Percentiles rank a stretch among this genome's conserved stretches.
Conservation (phyloP, 2,888 invertebrate genomes). For the Nomada flava region DNA sequence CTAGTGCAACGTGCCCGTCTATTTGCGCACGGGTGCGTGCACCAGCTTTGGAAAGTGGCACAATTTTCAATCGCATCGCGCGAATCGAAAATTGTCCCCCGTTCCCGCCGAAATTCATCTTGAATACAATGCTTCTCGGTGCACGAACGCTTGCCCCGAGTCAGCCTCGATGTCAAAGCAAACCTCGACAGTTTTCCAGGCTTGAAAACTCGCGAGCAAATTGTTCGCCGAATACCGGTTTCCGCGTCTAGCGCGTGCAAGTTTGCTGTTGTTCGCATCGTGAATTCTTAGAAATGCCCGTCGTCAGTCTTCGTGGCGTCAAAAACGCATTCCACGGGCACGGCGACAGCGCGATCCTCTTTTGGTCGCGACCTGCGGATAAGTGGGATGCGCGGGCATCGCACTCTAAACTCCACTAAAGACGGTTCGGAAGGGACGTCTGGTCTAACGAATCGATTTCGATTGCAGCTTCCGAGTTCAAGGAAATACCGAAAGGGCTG, state of each 20-base stretch:
- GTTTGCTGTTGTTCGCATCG: constrained; percentile 2
- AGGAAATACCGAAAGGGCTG: no score
- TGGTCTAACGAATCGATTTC: not conserved
- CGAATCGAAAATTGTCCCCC: not conserved
- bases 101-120: no score
- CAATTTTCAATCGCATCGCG: constrained; percentile 25
- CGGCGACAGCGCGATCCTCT: constrained; percentile 54
- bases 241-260: constrained; percentile 15
- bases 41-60: constrained; percentile 50
- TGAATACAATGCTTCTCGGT: no score
- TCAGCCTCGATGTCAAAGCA: no score
- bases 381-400: constrained; percentile 77
- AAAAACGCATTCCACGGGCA: constrained; percentile 61
- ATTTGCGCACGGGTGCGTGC: constrained; percentile 24
- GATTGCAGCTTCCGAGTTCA: not conserved
- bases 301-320: constrained; percentile 24
- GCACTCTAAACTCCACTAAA: constrained; percentile 63
- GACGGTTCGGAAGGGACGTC: not conserved
- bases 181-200: no score
- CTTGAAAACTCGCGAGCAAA: no score
- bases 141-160: no score
- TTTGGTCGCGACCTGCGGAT: constrained; percentile 61
- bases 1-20: constrained; percentile 28
- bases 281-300: constrained; percentile 34
- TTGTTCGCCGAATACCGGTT: no score